These are phyloP conservation scores for Elysia chlorotica DNA, from an alignment of 1,140 invertebrate genomes.

Conservation along the genomic window DNA sequence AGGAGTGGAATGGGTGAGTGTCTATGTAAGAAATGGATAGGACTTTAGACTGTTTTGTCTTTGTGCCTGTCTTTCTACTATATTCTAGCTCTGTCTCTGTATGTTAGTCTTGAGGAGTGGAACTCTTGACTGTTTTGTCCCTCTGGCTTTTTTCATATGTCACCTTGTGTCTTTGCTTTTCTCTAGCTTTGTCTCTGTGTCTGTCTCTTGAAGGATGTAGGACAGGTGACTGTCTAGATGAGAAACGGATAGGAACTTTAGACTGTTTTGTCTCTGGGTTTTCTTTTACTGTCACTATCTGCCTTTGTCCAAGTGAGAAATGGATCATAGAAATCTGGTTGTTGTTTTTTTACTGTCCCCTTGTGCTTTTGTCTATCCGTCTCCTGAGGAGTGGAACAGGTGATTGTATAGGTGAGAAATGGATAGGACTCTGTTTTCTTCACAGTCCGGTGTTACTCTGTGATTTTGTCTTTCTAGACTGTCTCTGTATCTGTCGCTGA, in stretches of 20 bases:
- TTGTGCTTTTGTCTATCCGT: not conserved
- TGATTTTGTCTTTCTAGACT: too few species aligned
- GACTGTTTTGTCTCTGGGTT: not conserved
- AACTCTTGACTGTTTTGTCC: not conserved
- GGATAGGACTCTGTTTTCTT: too few species aligned
- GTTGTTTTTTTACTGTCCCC: not conserved
- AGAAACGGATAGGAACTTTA: not conserved
- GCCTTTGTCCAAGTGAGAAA: conserved; percentile 64
- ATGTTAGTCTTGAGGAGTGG: not conserved
- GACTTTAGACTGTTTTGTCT: conserved; percentile 95
- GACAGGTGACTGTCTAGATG: not conserved
- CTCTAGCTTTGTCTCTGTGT: not conserved
- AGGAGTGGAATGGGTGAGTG: conserved; percentile 85
- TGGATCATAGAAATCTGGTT: too few species aligned
- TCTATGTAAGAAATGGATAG: conserved; percentile 77
- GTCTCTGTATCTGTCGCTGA: too few species aligned
- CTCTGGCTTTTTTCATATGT: not conserved
- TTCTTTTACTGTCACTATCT: not conserved
- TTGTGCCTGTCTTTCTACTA: conserved; percentile 67
- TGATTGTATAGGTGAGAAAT: not conserved
- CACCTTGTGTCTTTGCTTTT: not conserved
- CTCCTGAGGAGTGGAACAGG: not conserved
- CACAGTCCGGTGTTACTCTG: too few species aligned
- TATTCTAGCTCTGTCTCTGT: not conserved
- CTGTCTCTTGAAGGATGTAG: not conserved